Evolutionary conservation across 2,888 invertebrate species (phyloP).

Genomic region (Napeogenes sylphis): DNA sequence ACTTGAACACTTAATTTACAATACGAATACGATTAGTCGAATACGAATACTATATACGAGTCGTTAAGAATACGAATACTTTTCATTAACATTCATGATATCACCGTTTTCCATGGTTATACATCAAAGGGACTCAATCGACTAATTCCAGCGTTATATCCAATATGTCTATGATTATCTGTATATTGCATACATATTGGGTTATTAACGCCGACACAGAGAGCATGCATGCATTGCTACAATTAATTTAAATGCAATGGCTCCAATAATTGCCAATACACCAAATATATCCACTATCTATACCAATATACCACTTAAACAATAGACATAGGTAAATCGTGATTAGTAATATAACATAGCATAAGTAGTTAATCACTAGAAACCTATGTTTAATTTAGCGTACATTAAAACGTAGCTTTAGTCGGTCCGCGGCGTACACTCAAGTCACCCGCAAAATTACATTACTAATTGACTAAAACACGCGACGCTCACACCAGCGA

Average conservation of each 20-base stretch:
- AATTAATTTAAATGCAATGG: constrained; percentile 73
- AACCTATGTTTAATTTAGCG: constrained; percentile 38
- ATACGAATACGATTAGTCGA: constrained; percentile 20
- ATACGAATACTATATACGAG: constrained; percentile 7
- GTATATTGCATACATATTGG: constrained; percentile 44
- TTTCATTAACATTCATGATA: constrained; percentile 22
- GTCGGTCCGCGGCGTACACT: constrained; percentile 66
- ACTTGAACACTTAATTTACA: constrained; percentile 16
- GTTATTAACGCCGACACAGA: constrained; percentile 34
- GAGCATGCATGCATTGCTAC: constrained; percentile 60
- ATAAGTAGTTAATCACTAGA: no score
- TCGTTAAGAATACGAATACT: no score
- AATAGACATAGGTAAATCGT: no score
- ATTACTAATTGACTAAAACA: constrained; percentile 79
- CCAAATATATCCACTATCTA: constrained; percentile 42
- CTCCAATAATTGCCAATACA: constrained; percentile 59
- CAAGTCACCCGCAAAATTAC: constrained; percentile 78
- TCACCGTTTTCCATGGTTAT: constrained; percentile 3
- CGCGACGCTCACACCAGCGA: constrained; percentile 76
- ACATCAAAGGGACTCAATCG: constrained; percentile 11
- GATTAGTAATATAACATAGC: background rate
- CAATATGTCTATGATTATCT: constrained; percentile 40
- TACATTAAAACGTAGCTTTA: constrained; percentile 54
- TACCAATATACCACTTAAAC: constrained; percentile 23
- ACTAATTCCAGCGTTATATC: constrained; percentile 23